These are phyloP conservation scores for Imbricaverruca yamaguchii DNA, from an alignment of 2,888 invertebrate genomes.

Conservation along the genomic window DNA sequence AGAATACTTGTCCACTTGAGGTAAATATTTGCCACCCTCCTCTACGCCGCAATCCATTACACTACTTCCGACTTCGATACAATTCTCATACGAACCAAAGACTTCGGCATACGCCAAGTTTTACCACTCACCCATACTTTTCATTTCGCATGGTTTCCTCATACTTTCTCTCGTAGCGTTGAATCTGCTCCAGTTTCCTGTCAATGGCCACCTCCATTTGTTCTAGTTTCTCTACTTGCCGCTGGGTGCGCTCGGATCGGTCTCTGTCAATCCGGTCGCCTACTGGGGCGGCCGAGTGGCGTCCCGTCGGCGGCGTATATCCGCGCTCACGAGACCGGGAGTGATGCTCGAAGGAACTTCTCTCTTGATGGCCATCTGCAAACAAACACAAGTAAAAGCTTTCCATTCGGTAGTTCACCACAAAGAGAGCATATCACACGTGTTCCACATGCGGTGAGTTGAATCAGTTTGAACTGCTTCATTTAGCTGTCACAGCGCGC, in stretches of 20 bases:
- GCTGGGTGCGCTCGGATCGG: conserved; percentile 12
- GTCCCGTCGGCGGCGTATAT: not conserved
- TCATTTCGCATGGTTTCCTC: conserved; percentile 15
- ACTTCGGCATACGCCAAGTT: not conserved
- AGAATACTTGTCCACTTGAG: too few relatives aligned
- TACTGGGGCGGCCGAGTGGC: not conserved
- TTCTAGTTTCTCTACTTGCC: conserved; percentile 18
- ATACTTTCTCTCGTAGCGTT: conserved; percentile 23
- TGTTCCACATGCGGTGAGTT: too few relatives aligned
- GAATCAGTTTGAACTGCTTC: too few relatives aligned
- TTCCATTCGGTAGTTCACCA: too few relatives aligned
- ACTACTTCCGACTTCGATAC: too few relatives aligned
- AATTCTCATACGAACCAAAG: too few relatives aligned
- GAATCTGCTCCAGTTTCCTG: conserved; percentile 12
- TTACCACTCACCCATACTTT: conserved; percentile 10
- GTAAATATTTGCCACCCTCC: too few relatives aligned
- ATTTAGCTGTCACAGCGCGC: too few relatives aligned
- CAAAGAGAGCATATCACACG: too few relatives aligned
- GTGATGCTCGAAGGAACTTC: not conserved
- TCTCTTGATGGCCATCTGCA: not conserved
- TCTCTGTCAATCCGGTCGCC: conserved; percentile 15
- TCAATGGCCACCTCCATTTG: conserved; percentile 22
- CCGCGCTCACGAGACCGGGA: not conserved
- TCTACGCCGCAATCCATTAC: too few relatives aligned
- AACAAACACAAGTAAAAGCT: too few relatives aligned